Conservation (phyloP, 2,113 vertebrate genomes). For the Pogonocichla stellata region DNA sequence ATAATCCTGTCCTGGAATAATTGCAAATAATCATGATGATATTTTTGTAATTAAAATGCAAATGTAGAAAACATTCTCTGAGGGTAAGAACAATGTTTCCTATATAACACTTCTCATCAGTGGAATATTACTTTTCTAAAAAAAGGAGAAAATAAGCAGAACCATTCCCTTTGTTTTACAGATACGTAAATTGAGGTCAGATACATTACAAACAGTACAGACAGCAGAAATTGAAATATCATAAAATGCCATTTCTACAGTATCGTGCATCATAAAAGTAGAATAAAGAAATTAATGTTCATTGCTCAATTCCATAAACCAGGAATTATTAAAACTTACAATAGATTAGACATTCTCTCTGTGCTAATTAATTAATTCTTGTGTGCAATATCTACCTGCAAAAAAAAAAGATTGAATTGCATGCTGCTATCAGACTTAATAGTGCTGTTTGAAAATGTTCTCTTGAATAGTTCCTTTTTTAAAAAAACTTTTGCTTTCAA, state of each 20-base stretch:
- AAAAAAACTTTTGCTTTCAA: neutral
- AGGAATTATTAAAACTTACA: neutral
- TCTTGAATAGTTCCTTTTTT: neutral
- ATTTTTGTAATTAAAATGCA: neutral
- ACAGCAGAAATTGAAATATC: neutral
- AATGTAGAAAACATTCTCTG: neutral
- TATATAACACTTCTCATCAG: neutral
- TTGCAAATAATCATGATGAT: neutral
- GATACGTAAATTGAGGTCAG: neutral
- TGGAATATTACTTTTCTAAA: neutral
- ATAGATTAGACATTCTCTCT: neutral
- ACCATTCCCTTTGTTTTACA: neutral
- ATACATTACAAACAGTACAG: neutral
- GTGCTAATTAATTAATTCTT: neutral
- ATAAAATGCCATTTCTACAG: neutral
- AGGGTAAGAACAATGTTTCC: neutral
- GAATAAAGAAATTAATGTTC: neutral
- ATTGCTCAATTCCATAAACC: neutral
- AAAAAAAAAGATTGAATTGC: neutral
- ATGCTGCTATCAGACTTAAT: neutral
- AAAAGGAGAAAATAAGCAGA: neutral
- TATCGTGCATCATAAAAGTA: neutral
- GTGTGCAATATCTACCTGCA: neutral
- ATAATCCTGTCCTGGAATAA: neutral
- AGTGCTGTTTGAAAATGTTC: neutral